phyloP scores from a whole-genome alignment of 2,888 invertebrate species.

The Tridacna gigas region DNA sequence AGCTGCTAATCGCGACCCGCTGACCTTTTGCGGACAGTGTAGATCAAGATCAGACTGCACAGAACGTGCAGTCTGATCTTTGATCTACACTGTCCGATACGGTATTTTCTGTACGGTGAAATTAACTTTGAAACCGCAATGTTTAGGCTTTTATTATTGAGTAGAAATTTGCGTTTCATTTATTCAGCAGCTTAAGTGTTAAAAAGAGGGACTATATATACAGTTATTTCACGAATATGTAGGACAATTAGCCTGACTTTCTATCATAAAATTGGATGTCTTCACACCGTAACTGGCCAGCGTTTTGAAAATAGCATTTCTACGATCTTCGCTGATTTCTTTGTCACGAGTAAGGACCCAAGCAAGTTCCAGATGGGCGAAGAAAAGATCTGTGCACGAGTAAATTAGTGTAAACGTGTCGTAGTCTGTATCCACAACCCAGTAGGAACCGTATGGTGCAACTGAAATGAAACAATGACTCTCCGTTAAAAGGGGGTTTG shows the following conservation, averaged over 20 bases:
- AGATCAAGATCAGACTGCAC: no score
- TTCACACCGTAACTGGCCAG: slow-evolving; percentile 59
- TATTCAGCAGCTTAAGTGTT: no score
- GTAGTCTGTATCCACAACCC: slow-evolving; percentile 72
- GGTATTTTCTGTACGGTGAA: no score
- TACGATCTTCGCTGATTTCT: slow-evolving; percentile 45
- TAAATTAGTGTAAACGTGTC: slow-evolving; percentile 67
- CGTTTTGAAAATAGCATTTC: slow-evolving; percentile 42
- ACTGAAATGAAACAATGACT: slow-evolving; percentile 39
- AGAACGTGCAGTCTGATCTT: no score
- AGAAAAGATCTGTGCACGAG: slow-evolving; percentile 57
- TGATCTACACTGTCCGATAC: no score
- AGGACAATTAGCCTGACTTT: slow-evolving; percentile 51
- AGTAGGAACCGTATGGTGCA: slow-evolving; percentile 67
- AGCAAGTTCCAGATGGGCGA: slow-evolving; percentile 65
- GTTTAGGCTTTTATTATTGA: no score
- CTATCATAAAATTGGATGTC: slow-evolving; percentile 53
- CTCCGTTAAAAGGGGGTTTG: no score
- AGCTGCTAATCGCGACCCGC: no score
- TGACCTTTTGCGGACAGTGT: no score
- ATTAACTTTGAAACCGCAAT: no score
- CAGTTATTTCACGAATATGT: background rate
- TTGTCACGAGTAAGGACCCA: slow-evolving; percentile 69
- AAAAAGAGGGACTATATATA: no score
- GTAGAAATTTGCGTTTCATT: no score